Evolutionary conservation across 2,113 vertebrate genomes (phyloP), one percentile per base, ranked within the genome.

Genomic region (Phylloscopus whistleri): DNA sequence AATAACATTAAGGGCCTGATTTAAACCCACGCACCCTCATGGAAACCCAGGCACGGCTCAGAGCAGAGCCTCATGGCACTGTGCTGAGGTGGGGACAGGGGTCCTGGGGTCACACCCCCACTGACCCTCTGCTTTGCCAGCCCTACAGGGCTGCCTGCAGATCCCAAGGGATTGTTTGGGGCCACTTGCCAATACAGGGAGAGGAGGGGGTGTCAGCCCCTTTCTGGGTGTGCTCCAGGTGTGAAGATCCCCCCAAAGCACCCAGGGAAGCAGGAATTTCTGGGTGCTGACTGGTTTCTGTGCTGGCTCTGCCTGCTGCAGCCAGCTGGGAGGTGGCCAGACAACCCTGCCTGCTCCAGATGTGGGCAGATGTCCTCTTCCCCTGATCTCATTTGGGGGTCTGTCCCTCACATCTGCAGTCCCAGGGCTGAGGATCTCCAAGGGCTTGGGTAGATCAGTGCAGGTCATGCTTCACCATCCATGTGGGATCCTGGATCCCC

Each of bases 1-100:
- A 97, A 98, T 98, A 98, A 98, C 97, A 98, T 98, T 97, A 97
- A 97, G 97, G 98, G 78, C 63, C 91, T 95, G 92, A 92, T 95
- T 96, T 93, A 85, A 97, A 96, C 64, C 84, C 51, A 56, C 1
- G 9, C 64, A 77, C 64, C 70, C 13, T 0, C 87, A 63, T 0
- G 2, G 51, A 74, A 84, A 62, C 9, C 10, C 0, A 0, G 83
- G 86, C 58, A 48, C 0, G 0, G 7, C 59, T 70, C 73, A 51
- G 88, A 77, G 78, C 46, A 28, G 24, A 44, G 82, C 62, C 46
- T 91, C 43, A 15, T 0, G 0, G 16, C 0, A 0, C 1, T 0
- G 2, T 13, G 53, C 43, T 3, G 2, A 52, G 51, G 11, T 18
- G 30, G 52, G 56, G 16, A 90, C 0, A 0, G 2, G 66, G 49